These are phyloP conservation scores for Pardalotus punctatus DNA, from an alignment of 2,113 vertebrate species.

Conservation along the genomic window DNA sequence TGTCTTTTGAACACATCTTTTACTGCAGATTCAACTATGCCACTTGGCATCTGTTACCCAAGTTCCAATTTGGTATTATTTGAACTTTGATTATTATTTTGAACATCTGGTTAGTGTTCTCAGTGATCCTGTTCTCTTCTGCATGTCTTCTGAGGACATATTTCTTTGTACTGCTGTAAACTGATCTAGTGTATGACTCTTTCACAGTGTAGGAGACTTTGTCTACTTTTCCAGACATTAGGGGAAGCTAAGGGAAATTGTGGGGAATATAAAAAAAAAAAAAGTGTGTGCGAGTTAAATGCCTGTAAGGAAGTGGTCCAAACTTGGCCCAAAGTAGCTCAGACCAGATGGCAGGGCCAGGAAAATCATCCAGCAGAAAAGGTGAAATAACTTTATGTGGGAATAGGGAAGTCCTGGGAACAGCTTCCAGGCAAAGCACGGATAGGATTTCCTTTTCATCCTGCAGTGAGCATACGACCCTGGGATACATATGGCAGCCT, in stretches of 20 bases:
- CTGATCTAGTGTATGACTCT: neutral
- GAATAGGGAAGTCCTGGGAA: neutral
- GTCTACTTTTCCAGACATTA: constrained; percentile 44
- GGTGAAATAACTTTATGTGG: neutral
- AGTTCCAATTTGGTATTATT: neutral
- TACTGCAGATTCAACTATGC: neutral
- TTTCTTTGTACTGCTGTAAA: constrained; percentile 36
- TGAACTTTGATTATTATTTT: neutral
- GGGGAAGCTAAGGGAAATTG: neutral
- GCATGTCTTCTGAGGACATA: neutral
- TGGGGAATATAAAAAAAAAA: neutral
- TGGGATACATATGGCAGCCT: neutral
- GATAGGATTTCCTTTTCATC: neutral
- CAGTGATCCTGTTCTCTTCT: neutral
- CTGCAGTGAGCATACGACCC: neutral
- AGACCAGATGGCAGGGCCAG: neutral
- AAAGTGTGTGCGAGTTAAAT: neutral
- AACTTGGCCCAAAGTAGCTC: neutral
- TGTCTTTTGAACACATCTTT: neutral
- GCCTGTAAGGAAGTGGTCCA: neutral
- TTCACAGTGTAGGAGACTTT: neutral
- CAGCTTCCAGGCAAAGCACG: neutral
- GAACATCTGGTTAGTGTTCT: neutral
- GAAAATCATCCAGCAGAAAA: neutral
- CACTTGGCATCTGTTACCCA: neutral